Evolutionary conservation across 2,888 invertebrate genomes (phyloP).

Genomic region (Microctonus aethiopoides): DNA sequence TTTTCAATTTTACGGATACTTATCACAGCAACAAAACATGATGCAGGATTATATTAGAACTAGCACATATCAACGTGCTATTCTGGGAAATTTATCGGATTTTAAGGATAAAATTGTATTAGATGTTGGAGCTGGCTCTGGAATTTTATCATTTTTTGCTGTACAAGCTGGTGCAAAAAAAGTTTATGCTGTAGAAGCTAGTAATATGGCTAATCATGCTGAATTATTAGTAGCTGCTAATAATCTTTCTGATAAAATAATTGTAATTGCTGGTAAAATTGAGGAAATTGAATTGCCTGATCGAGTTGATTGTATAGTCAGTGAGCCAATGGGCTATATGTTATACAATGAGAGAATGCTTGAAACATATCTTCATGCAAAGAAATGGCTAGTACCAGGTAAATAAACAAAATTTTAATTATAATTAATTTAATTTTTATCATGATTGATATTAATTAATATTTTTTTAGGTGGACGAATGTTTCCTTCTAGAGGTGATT

Average conservation of each 20-base stretch:
- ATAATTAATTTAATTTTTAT: neutral
- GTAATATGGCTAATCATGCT: constrained; percentile 97
- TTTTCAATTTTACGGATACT: constrained; percentile 99
- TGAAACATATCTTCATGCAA: constrained; percentile 97
- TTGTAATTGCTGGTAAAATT: constrained; percentile 96
- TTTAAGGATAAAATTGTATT: constrained; percentile 93
- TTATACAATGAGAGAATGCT: constrained; percentile 99
- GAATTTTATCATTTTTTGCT: constrained; percentile 98
- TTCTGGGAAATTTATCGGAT: constrained; percentile 91
- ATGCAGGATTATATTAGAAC: constrained; percentile 99
- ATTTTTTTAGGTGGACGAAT: constrained; percentile 80
- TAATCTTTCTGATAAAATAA: constrained; percentile 86
- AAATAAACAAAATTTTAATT: neutral
- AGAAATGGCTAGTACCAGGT: constrained; percentile 93
- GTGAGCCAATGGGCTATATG: constrained; percentile 99
- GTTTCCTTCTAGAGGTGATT: constrained; percentile 96
- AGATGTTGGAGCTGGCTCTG: constrained; percentile 98
- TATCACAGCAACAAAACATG: constrained; percentile 99
- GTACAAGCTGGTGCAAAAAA: constrained; percentile 96
- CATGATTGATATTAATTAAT: neutral
- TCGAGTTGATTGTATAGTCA: constrained; percentile 95
- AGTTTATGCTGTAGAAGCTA: constrained; percentile 99
- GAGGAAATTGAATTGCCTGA: constrained; percentile 98
- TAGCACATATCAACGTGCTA: constrained; percentile 97
- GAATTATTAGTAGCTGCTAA: constrained; percentile 91